A percentile compares a stretch with the other conserved stretches of the same genome.
phyloP scores from a whole-genome alignment of 2,113 vertebrate species.

The Pachyramphus minor region DNA sequence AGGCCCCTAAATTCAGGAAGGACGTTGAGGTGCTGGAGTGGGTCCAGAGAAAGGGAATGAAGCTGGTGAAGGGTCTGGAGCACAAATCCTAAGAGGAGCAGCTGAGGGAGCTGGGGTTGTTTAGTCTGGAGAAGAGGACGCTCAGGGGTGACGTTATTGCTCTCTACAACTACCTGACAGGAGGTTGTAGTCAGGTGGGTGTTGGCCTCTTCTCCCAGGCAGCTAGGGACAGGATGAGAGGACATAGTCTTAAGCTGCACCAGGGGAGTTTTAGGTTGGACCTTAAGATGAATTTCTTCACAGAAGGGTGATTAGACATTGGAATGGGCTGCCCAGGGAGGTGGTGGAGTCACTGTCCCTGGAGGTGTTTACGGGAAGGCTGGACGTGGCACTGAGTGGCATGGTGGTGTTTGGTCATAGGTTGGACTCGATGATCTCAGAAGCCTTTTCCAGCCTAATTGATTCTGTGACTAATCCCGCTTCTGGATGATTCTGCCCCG shows the following conservation, averaged over 20 bases:
- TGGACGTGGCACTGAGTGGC: not conserved
- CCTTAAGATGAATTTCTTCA: not conserved
- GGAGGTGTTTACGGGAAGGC: too few species aligned
- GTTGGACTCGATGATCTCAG: not conserved
- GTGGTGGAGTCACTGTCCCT: not conserved
- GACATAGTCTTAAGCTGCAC: not conserved
- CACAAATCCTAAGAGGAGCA: not conserved
- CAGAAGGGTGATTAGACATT: not conserved
- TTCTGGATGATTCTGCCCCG: rapidly evolving
- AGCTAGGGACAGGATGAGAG: not conserved
- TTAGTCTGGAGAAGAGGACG: not conserved
- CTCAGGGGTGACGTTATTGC: not conserved
- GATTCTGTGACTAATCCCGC: too few species aligned
- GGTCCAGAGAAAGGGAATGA: rapidly evolving
- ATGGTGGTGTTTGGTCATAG: too few species aligned
- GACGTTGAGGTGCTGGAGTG: not conserved
- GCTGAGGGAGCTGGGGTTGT: not conserved
- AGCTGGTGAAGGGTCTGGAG: not conserved
- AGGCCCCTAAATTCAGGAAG: not conserved
- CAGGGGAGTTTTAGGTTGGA: not conserved
- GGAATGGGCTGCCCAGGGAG: not conserved
- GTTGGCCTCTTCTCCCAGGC: not conserved
- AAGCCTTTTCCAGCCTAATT: not conserved
- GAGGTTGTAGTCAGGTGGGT: too few species aligned
- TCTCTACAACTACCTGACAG: not conserved